A percentile compares a stretch with the other conserved stretches of the same genome.
Conservation (phyloP, 2,113 vertebrate species). For the Podarcis raffonei region DNA sequence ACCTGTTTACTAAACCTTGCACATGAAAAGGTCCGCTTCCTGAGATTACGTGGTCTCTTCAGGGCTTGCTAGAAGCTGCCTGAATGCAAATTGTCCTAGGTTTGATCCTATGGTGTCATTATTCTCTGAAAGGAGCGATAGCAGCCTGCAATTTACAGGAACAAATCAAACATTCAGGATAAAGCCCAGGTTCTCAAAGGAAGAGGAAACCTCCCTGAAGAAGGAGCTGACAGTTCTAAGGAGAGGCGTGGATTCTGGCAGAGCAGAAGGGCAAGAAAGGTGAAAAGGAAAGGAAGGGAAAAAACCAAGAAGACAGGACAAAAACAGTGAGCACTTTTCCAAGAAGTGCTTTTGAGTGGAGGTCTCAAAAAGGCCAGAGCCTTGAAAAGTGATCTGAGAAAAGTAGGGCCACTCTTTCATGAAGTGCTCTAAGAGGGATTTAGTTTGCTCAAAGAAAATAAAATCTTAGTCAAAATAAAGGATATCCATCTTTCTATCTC, state of each 20-base stretch:
- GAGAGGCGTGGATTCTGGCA: background rate
- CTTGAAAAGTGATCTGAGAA: background rate
- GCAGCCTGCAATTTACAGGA: background rate
- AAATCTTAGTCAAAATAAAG: background rate
- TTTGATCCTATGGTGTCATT: background rate
- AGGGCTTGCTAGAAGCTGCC: background rate
- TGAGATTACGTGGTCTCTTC: background rate
- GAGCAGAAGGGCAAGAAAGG: background rate
- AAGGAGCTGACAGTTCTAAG: background rate
- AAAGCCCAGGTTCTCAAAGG: background rate
- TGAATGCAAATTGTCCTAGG: constrained; percentile 9
- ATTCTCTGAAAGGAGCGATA: background rate
- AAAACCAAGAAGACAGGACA: background rate
- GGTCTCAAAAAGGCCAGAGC: background rate
- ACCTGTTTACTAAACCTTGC: constrained; percentile 7
- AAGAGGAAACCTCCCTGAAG: background rate
- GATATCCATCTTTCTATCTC: background rate
- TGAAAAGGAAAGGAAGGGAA: too few relatives aligned
- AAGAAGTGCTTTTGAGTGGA: background rate
- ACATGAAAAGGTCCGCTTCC: constrained; percentile 8
- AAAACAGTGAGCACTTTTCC: background rate
- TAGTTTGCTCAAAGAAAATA: background rate
- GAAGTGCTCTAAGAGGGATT: background rate
- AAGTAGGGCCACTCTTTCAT: background rate
- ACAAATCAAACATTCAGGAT: constrained; percentile 8